Conservation (phyloP, 2,888 invertebrate genomes). For the Noctua pronuba region DNA sequence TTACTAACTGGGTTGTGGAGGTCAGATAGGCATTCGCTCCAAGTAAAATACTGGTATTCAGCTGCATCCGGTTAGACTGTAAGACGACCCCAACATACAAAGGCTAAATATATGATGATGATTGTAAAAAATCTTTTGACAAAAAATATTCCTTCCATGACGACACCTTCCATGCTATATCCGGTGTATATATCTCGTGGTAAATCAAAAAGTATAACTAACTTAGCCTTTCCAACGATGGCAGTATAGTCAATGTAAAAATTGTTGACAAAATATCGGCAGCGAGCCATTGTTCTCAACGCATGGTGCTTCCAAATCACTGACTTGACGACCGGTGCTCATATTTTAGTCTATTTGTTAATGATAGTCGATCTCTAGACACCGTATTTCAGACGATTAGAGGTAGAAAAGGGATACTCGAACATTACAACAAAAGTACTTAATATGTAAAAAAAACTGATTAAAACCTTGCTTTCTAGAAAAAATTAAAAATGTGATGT, state of each 20-base stretch:
- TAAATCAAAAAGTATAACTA: conserved; percentile 13
- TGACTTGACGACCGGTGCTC: neutral
- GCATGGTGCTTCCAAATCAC: conserved; percentile 27
- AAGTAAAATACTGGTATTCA: neutral
- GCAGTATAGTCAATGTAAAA: conserved; percentile 55
- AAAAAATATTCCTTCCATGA: neutral
- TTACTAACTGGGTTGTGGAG: neutral
- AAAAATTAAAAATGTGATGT: too few relatives aligned
- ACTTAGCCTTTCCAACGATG: conserved; percentile 56
- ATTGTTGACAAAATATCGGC: conserved; percentile 77
- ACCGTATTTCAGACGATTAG: neutral
- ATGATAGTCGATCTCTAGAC: conserved; percentile 6
- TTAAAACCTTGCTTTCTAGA: too few relatives aligned
- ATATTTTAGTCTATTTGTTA: conserved; percentile 32
- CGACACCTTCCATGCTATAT: neutral
- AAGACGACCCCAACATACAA: too few relatives aligned
- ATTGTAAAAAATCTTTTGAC: neutral
- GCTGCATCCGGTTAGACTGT: too few relatives aligned
- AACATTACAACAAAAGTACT: neutral
- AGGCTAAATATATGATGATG: neutral
- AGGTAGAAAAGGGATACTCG: neutral
- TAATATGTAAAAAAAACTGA: neutral
- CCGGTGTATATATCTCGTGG: conserved; percentile 43
- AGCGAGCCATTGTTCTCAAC: conserved; percentile 72
- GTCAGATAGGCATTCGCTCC: neutral